Percentiles rank a stretch among this genome's conserved stretches.
Conservation (phyloP, 2,797 vertebrate genomes). For the Odontamblyopus lacepedii region DNA sequence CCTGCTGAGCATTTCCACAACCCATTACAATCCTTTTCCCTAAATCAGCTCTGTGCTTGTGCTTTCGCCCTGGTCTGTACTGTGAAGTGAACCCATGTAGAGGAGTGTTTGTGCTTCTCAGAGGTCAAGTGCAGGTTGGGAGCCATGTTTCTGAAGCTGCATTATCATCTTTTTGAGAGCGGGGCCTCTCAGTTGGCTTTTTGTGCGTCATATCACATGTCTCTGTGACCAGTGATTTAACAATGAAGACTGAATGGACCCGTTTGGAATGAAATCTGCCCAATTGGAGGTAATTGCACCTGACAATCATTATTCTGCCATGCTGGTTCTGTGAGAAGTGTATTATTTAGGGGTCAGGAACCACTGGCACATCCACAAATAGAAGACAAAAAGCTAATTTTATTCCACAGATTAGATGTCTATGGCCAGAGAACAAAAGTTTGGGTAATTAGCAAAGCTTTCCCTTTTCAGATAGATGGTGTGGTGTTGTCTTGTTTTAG, state of each 20-base stretch:
- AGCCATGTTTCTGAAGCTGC: constrained; percentile 41
- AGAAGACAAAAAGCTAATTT: constrained; percentile 32
- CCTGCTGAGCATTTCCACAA: constrained; percentile 38
- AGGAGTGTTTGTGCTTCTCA: constrained; percentile 45
- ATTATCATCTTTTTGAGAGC: constrained; percentile 30
- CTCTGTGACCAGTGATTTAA: constrained; percentile 20
- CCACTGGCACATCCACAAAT: constrained; percentile 21
- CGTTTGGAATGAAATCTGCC: constrained; percentile 35
- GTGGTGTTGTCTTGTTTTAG: neutral
- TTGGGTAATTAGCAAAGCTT: constrained; percentile 13
- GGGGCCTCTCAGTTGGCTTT: constrained; percentile 14
- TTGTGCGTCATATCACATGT: constrained; percentile 38
- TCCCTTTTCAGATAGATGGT: neutral
- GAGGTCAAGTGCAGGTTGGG: constrained; percentile 46
- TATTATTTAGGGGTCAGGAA: constrained; percentile 47
- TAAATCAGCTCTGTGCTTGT: constrained; percentile 19
- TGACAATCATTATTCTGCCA: constrained; percentile 48
- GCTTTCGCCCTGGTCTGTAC: constrained; percentile 8
- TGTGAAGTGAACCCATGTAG: constrained; percentile 13
- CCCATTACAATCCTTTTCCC: constrained; percentile 25
- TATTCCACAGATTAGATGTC: constrained; percentile 37
- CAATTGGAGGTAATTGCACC: constrained; percentile 58
- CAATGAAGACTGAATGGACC: constrained; percentile 41
- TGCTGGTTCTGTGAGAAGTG: constrained; percentile 39
- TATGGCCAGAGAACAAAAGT: constrained; percentile 35